These are phyloP conservation scores for Andrena haemorrhoa DNA, from an alignment of 2,888 invertebrate species.

Conservation along the genomic window DNA sequence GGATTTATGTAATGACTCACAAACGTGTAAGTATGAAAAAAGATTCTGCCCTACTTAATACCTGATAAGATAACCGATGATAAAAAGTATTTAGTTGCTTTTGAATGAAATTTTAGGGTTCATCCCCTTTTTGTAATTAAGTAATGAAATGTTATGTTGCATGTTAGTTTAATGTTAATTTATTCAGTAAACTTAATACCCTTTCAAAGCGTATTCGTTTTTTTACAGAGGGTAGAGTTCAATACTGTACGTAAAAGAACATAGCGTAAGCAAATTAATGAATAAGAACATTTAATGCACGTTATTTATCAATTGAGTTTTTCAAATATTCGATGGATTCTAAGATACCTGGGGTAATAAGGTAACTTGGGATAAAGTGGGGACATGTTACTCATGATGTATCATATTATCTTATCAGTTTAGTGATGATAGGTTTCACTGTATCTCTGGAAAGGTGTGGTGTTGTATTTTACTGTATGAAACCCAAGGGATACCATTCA, in stretches of 20 bases:
- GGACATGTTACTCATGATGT: constrained; percentile 78
- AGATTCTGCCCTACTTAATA: constrained; percentile 65
- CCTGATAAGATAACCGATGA: constrained; percentile 75
- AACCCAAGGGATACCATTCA: constrained; percentile 47
- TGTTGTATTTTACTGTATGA: constrained; percentile 64
- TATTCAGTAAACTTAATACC: background rate
- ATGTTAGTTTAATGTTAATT: background rate
- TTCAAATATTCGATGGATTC: background rate
- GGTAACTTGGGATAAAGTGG: constrained; percentile 50
- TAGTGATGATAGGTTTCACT: constrained; percentile 80
- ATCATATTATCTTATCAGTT: constrained; percentile 81
- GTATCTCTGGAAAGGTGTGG: constrained; percentile 80
- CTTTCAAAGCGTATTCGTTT: background rate
- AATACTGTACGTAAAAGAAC: background rate
- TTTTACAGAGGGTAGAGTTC: background rate
- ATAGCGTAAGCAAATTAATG: background rate
- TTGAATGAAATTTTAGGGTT: background rate
- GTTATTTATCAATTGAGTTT: background rate
- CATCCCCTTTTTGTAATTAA: background rate
- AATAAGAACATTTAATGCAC: constrained; percentile 2
- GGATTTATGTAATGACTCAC: constrained; percentile 65
- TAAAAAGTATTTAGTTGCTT: constrained; percentile 16
- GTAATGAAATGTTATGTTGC: background rate
- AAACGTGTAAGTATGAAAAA: constrained; percentile 42
- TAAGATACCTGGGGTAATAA: constrained; percentile 34